Base-by-base conservation (phyloP, 2,888 invertebrate species). In the Pristionchus mayeri region DNA sequence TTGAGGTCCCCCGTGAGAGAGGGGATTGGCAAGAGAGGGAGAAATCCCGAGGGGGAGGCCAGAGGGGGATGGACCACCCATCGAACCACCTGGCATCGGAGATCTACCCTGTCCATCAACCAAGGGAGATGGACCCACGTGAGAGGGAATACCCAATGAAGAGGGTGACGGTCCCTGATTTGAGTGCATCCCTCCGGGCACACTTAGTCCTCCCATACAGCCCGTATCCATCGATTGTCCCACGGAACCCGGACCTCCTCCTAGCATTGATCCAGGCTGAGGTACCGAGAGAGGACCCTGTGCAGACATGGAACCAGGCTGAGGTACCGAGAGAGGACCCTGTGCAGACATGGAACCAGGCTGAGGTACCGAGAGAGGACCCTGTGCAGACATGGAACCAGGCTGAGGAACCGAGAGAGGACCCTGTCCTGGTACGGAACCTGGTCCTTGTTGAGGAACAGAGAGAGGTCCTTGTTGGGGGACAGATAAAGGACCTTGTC, bases 1-100 rank as follows among this genome's bases (percentile, higher is more conserved):
- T 75, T 44, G 44, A 75, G 75, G 75, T 18, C 67, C 67, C 9
- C 75, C 75, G 44, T 75, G 75, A 24, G 75, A 75, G 6, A 24
- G 44, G 16, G 75, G 75, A 44, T 44, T 44, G 21, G 13, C 21
- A 13, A 75, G 30, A 24, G 75, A 75, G n/a, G 75, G 44, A 30
- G 75, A 44, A 21, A 24, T 44, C 4, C 75, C 75, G 40, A 40
- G 75, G n/a, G 24, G 40, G 13, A 44, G 63, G 34, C 13, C 63
- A 34, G 30, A 63, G 13, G 63, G 63, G 21, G 63, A 63, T 7
- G 63, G 63, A 63, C 63, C 63, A 18, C 13, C 6, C 30, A 63
- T 30, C 24, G 57, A 57, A 57, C n/a, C n/a, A 2, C n/a, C 3
- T 11, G n/a, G n/a, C 30, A 63, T 30, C 16, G 63, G 63, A 30